Evolutionary conservation across 2,888 invertebrate species (phyloP), one percentile per base, ranked within the genome.

Genomic region (Idaea biselata): DNA sequence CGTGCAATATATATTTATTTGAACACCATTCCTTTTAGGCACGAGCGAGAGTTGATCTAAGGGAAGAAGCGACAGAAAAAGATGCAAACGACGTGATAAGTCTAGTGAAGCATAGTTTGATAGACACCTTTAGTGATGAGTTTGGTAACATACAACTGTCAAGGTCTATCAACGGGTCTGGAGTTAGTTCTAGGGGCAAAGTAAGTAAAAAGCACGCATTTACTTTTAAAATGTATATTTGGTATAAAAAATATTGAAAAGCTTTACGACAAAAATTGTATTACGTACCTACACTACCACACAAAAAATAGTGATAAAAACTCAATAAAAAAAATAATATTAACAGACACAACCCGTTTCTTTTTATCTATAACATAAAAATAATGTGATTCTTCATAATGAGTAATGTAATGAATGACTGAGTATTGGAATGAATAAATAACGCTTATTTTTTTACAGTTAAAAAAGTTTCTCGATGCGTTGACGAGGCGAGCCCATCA

Each of bases 61-160:
- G 98, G 68, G 96, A 96, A 84, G 95, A 95, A 77, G 97, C 96
- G 0, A 97, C 96, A 0, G 94, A 91, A 63, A 83, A 94, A 62
- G 99, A 99, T 87, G 98, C 98, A 0, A 88, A 93, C 67, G 98
- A 99, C 82, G 95, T 98, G 44, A 94, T 99, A 54, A 96, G 97
- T 79, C 94, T 99, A 61, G 94, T 98, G 87, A 95, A 96, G 75
- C 95, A 95, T 81, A 97, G 96, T 81, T 93, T 97, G 78, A 91
- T 95, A 33, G 97, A 97, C 80, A 95, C 96, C 0, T 95, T 95
- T 79, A 95, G 95, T 58, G 95, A 97, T 76, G 95, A 96, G 78
- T 94, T 93, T 72, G 96, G 96, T 0, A 89, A 93, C 62, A 89
- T 96, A 68, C 93, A 93, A 79, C 75, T 93, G 18, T 94, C 94